phyloP scores from a whole-genome alignment of 2,797 vertebrate genomes.

The Hydrophis major region DNA sequence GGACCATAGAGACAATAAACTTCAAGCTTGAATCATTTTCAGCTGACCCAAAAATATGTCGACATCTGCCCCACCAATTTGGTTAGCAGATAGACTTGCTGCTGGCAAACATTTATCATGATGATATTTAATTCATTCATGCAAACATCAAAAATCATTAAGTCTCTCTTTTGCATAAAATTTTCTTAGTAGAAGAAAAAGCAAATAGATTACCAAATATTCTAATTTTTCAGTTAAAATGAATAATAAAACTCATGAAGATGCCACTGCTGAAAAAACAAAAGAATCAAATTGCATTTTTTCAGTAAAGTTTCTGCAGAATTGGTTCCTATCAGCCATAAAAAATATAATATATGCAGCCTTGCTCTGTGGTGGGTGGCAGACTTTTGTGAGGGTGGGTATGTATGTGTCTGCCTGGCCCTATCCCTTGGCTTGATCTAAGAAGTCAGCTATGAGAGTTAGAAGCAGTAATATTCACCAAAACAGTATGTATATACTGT shows the following conservation, averaged over 20 bases:
- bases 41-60: neutral
- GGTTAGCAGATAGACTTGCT: neutral
- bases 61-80: neutral
- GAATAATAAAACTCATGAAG: neutral
- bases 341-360: neutral
- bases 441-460: neutral
- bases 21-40: neutral
- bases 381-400: neutral
- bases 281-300: neutral
- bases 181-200: neutral
- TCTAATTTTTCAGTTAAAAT: constrained; percentile 10
- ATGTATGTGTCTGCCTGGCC: neutral
- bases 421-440: neutral
- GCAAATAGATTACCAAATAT: neutral
- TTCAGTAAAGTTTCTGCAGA: neutral
- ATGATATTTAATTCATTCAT: constrained; percentile 6
- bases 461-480: neutral
- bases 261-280: neutral
- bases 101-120: neutral
- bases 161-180: neutral
- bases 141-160: neutral
- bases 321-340: neutral
- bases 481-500: neutral
- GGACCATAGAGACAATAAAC: neutral
- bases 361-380: neutral